Evolutionary conservation across 2,888 invertebrate genomes (phyloP).

Genomic region (Aporophyla lueneburgensis): DNA sequence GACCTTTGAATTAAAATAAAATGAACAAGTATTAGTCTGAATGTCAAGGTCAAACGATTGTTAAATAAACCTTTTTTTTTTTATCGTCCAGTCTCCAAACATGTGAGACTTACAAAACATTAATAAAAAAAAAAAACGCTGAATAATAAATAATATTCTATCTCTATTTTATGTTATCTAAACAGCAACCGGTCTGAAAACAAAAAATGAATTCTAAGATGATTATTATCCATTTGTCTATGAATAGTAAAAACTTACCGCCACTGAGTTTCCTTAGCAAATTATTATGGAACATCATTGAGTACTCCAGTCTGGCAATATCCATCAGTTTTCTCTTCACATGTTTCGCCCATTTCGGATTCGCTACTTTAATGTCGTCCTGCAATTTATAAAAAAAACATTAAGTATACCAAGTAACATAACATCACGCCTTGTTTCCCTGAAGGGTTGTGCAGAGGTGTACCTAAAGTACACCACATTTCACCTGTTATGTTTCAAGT

Average conservation of each 20-base stretch:
- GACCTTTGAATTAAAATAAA: conserved; percentile 4
- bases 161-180: not conserved
- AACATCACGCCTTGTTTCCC: too few species aligned
- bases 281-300: conserved; percentile 89
- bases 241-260: conserved; percentile 76
- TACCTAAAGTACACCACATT: too few species aligned
- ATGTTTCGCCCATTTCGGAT: conserved; percentile 90
- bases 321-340: conserved; percentile 89
- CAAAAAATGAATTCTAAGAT: not conserved
- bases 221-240: not conserved
- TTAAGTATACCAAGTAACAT: too few species aligned
- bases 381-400: conserved; percentile 72
- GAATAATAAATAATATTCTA: not conserved
- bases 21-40: conserved; percentile 14
- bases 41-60: conserved; percentile 40
- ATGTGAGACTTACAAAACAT: not conserved
- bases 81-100: not conserved
- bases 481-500: too few species aligned
- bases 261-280: conserved; percentile 89
- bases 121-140: not conserved
- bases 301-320: conserved; percentile 88
- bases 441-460: too few species aligned
- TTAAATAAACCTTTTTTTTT: conserved; percentile 8
- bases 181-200: not conserved
- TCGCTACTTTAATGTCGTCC: conserved; percentile 88